Conservation (phyloP, 2,888 invertebrate genomes). For the Pyrrhosoma nymphula region DNA sequence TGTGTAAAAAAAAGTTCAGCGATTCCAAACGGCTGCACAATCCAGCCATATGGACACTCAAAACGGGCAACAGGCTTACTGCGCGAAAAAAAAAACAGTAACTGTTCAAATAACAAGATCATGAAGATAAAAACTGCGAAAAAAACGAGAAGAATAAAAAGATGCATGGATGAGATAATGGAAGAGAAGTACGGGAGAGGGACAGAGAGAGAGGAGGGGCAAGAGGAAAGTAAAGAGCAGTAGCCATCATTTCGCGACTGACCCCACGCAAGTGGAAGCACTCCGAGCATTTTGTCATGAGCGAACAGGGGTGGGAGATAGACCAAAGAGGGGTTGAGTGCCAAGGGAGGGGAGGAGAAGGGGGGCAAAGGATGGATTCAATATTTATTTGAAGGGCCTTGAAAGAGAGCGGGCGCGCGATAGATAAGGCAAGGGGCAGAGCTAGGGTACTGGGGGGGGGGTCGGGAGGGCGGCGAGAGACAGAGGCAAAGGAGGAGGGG, state of each 20-base stretch:
- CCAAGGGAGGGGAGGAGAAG: not conserved
- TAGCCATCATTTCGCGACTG: constrained; percentile 30
- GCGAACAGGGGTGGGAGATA: not conserved
- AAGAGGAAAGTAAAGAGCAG: not conserved
- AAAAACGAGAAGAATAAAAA: too few species aligned
- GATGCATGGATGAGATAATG: not conserved
- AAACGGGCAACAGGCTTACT: not conserved
- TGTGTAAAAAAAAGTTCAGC: not conserved
- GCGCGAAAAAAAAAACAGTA: not conserved
- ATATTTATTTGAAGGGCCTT: constrained; percentile 63
- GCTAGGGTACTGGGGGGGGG: not conserved
- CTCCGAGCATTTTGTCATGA: constrained; percentile 43
- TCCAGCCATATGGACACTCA: not conserved
- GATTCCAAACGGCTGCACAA: not conserved
- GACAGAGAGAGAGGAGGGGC: not conserved
- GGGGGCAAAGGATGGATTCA: constrained; percentile 40
- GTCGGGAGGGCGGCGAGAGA: not conserved
- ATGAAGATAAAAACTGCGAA: not conserved
- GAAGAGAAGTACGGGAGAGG: not conserved
- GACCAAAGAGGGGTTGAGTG: not conserved
- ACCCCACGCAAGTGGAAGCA: not conserved
- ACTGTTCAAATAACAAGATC: not conserved
- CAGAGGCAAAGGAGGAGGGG: not conserved
- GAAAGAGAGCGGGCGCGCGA: constrained; percentile 16
- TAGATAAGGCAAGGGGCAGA: constrained; percentile 37